Evolutionary conservation across 2,888 invertebrate species (phyloP).

Genomic region (Neuroscelio doddi): DNA sequence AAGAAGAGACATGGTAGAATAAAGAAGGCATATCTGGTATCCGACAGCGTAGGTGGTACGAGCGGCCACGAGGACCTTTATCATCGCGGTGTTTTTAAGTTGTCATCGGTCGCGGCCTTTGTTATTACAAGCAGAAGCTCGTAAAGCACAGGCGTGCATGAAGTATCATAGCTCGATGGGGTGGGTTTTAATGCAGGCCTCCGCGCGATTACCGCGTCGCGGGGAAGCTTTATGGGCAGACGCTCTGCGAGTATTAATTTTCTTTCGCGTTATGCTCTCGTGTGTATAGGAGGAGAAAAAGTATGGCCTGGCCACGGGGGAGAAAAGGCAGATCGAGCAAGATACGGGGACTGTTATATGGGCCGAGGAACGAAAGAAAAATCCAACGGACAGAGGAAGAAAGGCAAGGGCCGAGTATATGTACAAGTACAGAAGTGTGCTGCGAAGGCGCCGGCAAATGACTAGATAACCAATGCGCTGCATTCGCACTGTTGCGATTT

Average conservation of each 20-base stretch:
- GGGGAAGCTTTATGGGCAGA: slow-evolving; percentile 66
- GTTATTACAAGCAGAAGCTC: slow-evolving; percentile 63
- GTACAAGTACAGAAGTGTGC: slow-evolving; percentile 35
- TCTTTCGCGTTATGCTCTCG: slow-evolving; percentile 54
- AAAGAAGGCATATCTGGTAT: slow-evolving; percentile 20
- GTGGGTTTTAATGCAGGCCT: slow-evolving; percentile 52
- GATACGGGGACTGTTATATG: not conserved
- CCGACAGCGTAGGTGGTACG: slow-evolving; percentile 30
- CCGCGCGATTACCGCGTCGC: slow-evolving; percentile 68
- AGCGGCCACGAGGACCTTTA: slow-evolving; percentile 31
- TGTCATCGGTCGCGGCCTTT: slow-evolving; percentile 63
- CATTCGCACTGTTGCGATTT: slow-evolving; percentile 58
- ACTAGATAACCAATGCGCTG: slow-evolving; percentile 52
- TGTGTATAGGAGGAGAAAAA: not conserved
- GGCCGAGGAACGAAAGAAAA: not conserved
- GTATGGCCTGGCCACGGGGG: slow-evolving; percentile 5
- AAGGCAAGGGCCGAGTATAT: slow-evolving; percentile 17
- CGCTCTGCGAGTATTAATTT: slow-evolving; percentile 67
- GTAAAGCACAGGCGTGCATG: slow-evolving; percentile 56
- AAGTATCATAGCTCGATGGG: slow-evolving; percentile 44
- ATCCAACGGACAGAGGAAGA: slow-evolving; percentile 30
- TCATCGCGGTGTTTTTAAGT: slow-evolving; percentile 57
- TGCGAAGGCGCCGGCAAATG: slow-evolving; percentile 51
- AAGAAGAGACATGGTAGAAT: slow-evolving; percentile 6
- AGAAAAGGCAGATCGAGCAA: slow-evolving; percentile 19